Base-by-base conservation (phyloP, 2,888 invertebrate species). In the Leucophenga montana region DNA sequence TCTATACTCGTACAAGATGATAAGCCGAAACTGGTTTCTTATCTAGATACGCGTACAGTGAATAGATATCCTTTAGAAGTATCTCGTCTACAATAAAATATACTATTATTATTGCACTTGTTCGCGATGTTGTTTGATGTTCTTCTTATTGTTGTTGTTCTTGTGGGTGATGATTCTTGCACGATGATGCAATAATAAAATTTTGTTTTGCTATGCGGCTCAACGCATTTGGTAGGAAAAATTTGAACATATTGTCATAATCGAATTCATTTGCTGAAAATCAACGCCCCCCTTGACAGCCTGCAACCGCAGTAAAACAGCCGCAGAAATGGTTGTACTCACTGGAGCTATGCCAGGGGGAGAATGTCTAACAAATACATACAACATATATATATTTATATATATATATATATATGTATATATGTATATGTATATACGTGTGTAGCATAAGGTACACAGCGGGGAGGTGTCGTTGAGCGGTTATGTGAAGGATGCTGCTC, bases 171-270 rank as follows among this genome's bases (percentile, higher is more conserved):
- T 62, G 68, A 72, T 71, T 68, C 67, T 67, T 67, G 64, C 27
- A 56, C 31, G 27, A 66, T 16, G 3, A 31, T 11, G 14, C 5
- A 31, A 53, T 13, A 67, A 53, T 3, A 18, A 46, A 62, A 39
- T 14, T 18, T 54, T 13, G 54, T 14, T 18, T 54, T 13, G 54
- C 54, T 33, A 39, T 56, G 67, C 48, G 1, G 56, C 69, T 56
- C 53, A 69, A 61, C 64, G 20, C 56, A 67, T 33, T 67, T 68
- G 57, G 27, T 50, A 44, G 56, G 46, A 71, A 84, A 88, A 88
- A 88, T 88, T 82, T 78, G 85, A 88, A 88, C 88, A 88, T 88
- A 88, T 88, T 88, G 88, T 85, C 86, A 87, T 88, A 88, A 88
- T 88, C 88, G 88, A 88, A 88, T 88, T 88, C 88, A 57, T 79